Base-by-base conservation (phyloP, 2,113 vertebrate genomes). In the Mastomys coucha region DNA sequence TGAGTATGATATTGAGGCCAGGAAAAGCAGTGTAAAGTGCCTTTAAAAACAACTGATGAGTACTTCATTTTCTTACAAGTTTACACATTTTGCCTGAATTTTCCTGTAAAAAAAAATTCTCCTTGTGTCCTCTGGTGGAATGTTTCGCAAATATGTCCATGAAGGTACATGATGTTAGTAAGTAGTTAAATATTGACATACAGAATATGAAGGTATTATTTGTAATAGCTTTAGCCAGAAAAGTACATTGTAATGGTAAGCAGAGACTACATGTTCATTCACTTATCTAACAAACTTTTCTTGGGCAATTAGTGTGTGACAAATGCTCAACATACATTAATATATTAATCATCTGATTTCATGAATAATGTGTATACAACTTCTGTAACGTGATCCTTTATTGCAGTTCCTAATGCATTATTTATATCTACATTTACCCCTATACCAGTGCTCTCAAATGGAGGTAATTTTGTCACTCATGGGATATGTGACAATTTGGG, bases 31-130 rank as follows among this genome's bases (percentile, higher is more conserved):
- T 60, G 60, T 8, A 49, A 28, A 70, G 20, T 51, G 8, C 26
- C 53, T 94, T 86, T 36, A 80, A 58, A 89, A 89, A 17, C 7
- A 69, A 16, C 19, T 84, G 67, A 10, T 81, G 85, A 93, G 12
- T 69, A 53, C 16, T n/a, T 78, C 39, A 36, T 89, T 88, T 95
- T 85, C 77, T 86, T 91, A 78, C 0, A 94, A 51, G 84, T 96
- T 81, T 7, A 8, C 14, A 31, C 33, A 31, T 24, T 77, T 42
- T 31, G 56, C 78, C 36, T 96, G 75, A 94, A 45, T 67, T 97
- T 91, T 65, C 91, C 39, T 72, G 33, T 45, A 65, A 26, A 76
- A 26, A 76, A 94, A 60, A 85, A 20, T 58, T 65, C 22, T 95
- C 88, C 49, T 14, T 69, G 67, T 69, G 13, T 72, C 28, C 16